A percentile compares a stretch with the other conserved stretches of the same genome.
phyloP scores from a whole-genome alignment of 2,797 vertebrate species.

The Pelobates cultripes region DNA sequence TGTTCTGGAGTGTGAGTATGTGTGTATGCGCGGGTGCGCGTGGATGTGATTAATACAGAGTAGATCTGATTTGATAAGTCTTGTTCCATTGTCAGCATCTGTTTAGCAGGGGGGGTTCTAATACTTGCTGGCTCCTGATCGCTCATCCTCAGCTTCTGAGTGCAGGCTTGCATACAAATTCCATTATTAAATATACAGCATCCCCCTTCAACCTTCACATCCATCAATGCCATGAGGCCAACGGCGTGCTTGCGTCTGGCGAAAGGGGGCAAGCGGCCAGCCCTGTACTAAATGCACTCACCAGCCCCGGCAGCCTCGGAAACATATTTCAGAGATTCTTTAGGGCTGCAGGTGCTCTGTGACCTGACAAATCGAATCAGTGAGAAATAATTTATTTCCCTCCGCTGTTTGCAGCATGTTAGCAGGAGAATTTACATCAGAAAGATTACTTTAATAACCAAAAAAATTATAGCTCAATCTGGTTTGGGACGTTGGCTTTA shows the following conservation, averaged over 20 bases:
- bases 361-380: slow-evolving; percentile 88
- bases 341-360: slow-evolving; percentile 78
- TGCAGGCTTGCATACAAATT: slow-evolving; percentile 82
- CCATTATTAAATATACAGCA: slow-evolving; percentile 79
- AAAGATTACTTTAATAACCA: slow-evolving; percentile 91
- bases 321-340: slow-evolving; percentile 89
- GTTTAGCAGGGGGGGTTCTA: slow-evolving; percentile 83
- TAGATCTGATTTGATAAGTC: slow-evolving; percentile 90
- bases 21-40: slow-evolving; percentile 60
- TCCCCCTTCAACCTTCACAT: slow-evolving; percentile 61
- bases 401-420: slow-evolving; percentile 82
- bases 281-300: slow-evolving; percentile 66
- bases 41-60: slow-evolving; percentile 79
- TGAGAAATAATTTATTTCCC: slow-evolving; percentile 86
- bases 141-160: slow-evolving; percentile 84
- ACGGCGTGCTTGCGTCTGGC: slow-evolving; percentile 57
- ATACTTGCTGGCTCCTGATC: slow-evolving; percentile 88
- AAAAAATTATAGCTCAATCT: slow-evolving; percentile 89
- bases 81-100: slow-evolving; percentile 86
- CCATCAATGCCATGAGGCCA: slow-evolving; percentile 62
- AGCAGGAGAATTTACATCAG: slow-evolving; percentile 82
- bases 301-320: slow-evolving; percentile 76
- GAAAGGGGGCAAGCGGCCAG: slow-evolving; percentile 55
- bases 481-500: slow-evolving; percentile 83
- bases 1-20: slow-evolving; percentile 22